Percentiles rank a stretch among this genome's conserved stretches.
phyloP scores from a whole-genome alignment of 2,888 invertebrate species.

The Oscheius onirici region DNA sequence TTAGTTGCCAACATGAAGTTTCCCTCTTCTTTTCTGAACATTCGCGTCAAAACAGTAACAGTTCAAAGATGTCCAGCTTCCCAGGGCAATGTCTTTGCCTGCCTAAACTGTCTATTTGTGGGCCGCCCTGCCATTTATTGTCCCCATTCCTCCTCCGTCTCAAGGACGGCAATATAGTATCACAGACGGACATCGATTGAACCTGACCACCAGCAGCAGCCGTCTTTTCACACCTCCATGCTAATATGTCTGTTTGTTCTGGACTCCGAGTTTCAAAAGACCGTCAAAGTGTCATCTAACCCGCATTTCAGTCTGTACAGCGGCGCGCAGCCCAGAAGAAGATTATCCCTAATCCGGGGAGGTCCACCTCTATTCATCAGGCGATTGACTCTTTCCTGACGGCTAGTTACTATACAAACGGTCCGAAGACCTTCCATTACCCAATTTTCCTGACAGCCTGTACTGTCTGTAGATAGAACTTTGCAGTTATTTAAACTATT shows the following conservation, averaged over 20 bases:
- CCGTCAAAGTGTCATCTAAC: background rate
- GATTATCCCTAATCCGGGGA: slow-evolving; percentile 1
- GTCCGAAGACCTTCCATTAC: too few species aligned
- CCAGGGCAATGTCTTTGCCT: background rate
- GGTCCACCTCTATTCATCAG: slow-evolving; percentile 9
- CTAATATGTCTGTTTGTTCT: slow-evolving; percentile 17
- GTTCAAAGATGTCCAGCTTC: background rate
- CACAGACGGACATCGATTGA: slow-evolving; percentile 13
- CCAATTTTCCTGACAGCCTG: too few species aligned
- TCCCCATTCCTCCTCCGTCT: slow-evolving; percentile 17
- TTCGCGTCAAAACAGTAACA: too few species aligned
- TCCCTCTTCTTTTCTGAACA: too few species aligned
- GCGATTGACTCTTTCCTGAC: slow-evolving; percentile 1
- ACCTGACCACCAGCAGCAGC: background rate
- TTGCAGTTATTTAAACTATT: background rate
- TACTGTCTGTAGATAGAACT: too few species aligned
- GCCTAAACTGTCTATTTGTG: slow-evolving; percentile 23
- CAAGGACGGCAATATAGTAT: slow-evolving; percentile 18
- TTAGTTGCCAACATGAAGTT: too few species aligned
- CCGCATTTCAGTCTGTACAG: background rate
- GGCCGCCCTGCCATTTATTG: background rate
- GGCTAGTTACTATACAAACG: slow-evolving; percentile 14
- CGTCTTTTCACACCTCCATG: background rate
- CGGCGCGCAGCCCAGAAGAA: background rate
- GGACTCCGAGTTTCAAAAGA: background rate